phyloP scores from a whole-genome alignment of 1,140 invertebrate species.

The Danaus plexippus region DNA sequence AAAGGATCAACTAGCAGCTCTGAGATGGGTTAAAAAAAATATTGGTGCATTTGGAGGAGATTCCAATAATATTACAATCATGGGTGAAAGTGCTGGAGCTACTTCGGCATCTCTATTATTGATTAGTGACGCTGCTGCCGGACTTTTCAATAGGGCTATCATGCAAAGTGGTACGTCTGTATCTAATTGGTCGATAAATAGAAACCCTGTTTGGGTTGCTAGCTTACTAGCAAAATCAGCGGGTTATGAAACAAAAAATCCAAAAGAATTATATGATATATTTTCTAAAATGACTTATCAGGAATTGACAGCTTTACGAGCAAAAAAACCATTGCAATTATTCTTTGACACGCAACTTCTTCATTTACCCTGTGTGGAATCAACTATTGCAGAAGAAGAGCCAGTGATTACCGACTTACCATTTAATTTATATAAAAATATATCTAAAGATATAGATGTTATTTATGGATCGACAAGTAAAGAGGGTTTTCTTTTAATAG shows the following conservation, averaged over 20 bases:
- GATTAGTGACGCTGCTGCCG: slow-evolving; percentile 44
- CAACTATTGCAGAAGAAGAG: slow-evolving; percentile 38
- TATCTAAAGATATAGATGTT: slow-evolving; percentile 43
- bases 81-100: slow-evolving; percentile 65
- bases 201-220: slow-evolving; percentile 47
- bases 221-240: slow-evolving; percentile 44
- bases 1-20: slow-evolving; percentile 73
- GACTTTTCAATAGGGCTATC: slow-evolving; percentile 67
- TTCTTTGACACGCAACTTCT: slow-evolving; percentile 52
- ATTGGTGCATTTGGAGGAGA: slow-evolving; percentile 70
- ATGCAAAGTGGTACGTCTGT: slow-evolving; percentile 78
- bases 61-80: slow-evolving; percentile 61
- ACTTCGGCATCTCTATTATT: slow-evolving; percentile 50
- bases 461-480: slow-evolving; percentile 48
- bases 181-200: slow-evolving; percentile 73
- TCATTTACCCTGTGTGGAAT: slow-evolving; percentile 53
- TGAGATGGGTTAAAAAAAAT: slow-evolving; percentile 74
- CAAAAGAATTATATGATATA: slow-evolving; percentile 47
- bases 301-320: slow-evolving; percentile 32
- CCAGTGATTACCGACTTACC: slow-evolving; percentile 49
- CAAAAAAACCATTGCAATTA: slow-evolving; percentile 39
- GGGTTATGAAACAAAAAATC: slow-evolving; percentile 43
- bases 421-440: slow-evolving; percentile 40
- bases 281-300: slow-evolving; percentile 38
- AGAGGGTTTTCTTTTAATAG: slow-evolving; percentile 51